Percentiles rank a stretch among this genome's conserved stretches.
These are phyloP conservation scores for Masticophis lateralis DNA, from an alignment of 2,797 vertebrate species.

Conservation along the genomic window DNA sequence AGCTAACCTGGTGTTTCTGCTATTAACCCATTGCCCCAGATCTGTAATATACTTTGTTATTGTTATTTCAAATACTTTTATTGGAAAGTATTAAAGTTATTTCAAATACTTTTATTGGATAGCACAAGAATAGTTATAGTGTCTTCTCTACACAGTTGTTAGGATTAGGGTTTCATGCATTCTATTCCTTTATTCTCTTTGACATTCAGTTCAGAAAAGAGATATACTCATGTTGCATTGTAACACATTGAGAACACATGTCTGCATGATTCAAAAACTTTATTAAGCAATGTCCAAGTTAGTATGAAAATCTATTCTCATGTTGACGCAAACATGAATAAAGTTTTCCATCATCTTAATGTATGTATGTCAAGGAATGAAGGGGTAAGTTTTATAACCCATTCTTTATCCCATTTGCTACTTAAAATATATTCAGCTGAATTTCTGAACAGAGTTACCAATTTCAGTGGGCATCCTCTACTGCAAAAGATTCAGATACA, in stretches of 20 bases:
- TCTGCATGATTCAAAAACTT: not conserved
- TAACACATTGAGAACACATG: not conserved
- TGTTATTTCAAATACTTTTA: not conserved
- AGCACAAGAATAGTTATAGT: not conserved
- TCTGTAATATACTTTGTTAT: not conserved
- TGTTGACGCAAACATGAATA: not conserved
- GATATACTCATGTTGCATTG: not conserved
- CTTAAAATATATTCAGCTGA: not conserved
- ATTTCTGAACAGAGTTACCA: not conserved
- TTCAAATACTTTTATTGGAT: not conserved
- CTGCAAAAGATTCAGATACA: not conserved
- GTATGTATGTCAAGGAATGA: not conserved
- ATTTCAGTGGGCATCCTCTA: not conserved
- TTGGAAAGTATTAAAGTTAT: not conserved
- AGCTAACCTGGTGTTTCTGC: not conserved
- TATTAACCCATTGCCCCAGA: not conserved
- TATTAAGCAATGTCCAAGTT: not conserved
- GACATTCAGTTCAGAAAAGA: not conserved
- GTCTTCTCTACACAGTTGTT: not conserved
- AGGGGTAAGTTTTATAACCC: not conserved
- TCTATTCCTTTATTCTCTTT: not conserved
- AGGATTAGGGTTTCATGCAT: not conserved
- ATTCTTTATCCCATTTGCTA: not conserved
- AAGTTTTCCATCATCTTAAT: not conserved
- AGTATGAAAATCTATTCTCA: not conserved